phyloP scores from a whole-genome alignment of 2,888 invertebrate genomes.

The Poecilus cupreus region DNA sequence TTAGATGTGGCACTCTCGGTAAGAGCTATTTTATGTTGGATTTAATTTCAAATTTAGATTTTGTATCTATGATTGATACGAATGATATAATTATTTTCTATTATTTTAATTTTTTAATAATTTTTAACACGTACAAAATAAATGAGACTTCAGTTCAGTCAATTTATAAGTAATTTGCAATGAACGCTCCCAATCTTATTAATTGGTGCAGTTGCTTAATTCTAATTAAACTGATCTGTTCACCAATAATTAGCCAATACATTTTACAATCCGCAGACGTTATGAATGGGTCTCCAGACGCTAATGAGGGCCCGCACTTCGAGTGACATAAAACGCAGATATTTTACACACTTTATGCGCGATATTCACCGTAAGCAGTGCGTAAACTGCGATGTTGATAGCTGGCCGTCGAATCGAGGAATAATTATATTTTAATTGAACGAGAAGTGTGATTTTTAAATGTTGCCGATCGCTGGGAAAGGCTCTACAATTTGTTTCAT shows the following conservation, averaged over 20 bases:
- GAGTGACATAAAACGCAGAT: conserved; percentile 16
- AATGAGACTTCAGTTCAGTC: too few relatives aligned
- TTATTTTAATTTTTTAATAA: too few relatives aligned
- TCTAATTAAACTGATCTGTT: background rate
- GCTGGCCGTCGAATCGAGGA: background rate
- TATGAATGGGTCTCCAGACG: background rate
- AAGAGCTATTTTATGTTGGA: too few relatives aligned
- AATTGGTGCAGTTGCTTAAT: background rate
- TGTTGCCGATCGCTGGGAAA: background rate
- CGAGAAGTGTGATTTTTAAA: conserved; percentile 15
- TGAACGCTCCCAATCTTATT: background rate
- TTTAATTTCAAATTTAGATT: too few relatives aligned
- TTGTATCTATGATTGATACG: too few relatives aligned
- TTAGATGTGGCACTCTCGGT: too few relatives aligned
- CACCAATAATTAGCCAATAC: background rate
- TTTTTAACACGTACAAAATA: too few relatives aligned
- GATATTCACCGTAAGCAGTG: background rate
- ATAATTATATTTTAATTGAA: conserved; percentile 34
- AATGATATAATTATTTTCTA: too few relatives aligned
- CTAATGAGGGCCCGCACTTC: background rate
- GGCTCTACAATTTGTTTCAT: background rate
- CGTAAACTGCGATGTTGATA: conserved; percentile 12
- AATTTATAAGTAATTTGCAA: too few relatives aligned
- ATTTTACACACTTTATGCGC: conserved; percentile 19
- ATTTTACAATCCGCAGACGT: background rate